Evolutionary conservation across 2,113 vertebrate genomes (phyloP).

Genomic region (Cettia cetti): DNA sequence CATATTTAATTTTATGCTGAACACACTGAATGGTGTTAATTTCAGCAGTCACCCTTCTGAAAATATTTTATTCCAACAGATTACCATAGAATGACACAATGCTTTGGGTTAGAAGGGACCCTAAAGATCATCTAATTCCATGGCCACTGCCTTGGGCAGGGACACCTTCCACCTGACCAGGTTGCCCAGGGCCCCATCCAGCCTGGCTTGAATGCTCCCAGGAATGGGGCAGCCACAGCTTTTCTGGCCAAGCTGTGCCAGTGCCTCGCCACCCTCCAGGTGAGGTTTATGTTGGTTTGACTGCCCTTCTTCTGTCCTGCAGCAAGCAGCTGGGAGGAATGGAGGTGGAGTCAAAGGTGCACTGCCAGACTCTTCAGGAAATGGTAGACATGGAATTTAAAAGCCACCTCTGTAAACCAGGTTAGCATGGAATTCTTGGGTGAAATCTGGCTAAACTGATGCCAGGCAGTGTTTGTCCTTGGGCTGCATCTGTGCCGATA

Average conservation of each 20-base stretch:
- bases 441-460: not conserved
- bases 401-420: not conserved
- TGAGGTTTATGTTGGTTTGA: accelerated
- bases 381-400: not conserved
- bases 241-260: not conserved
- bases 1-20: not conserved
- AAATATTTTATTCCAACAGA: not conserved
- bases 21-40: not conserved
- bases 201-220: not conserved
- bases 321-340: not conserved
- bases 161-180: not conserved
- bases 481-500: not conserved
- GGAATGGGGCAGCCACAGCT: not conserved
- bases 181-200: not conserved
- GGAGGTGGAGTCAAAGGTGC: not conserved
- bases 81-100: not conserved
- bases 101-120: not conserved
- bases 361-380: not conserved
- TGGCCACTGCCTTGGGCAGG: not conserved
- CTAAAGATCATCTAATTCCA: not conserved
- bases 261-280: not conserved
- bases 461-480: not conserved
- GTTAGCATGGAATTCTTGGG: not conserved
- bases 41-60: not conserved
- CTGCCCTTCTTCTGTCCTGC: not conserved